Evolutionary conservation across 2,888 invertebrate genomes (phyloP), one percentile per base, ranked within the genome.

Genomic region (Pilophorus perplexus): DNA sequence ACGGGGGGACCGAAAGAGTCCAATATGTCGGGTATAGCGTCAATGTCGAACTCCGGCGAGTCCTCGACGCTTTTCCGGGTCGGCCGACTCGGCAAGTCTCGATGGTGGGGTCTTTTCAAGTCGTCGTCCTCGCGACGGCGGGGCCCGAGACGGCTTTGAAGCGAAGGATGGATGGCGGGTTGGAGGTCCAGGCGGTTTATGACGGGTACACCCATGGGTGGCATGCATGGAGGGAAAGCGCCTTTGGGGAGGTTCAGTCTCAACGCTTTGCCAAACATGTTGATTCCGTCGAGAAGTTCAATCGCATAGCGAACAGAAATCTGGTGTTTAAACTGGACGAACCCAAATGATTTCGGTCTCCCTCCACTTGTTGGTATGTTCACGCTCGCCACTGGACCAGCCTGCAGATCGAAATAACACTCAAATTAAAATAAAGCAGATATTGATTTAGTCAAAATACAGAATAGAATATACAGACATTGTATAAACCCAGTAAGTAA

Each of bases 301-400:
- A 89, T 75, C 1, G 89, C 89, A 75, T 90, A 93, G 0, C 84
- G 83, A 0, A 92, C 87, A 0, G 91, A 89, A 60, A 83, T 81
- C 71, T 81, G 79, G 75, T 93, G 90, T 73, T 85, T 84, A 74
- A 85, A 92, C 1, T 86, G 87, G 27, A 93, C 79, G 74, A 93
- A 93, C 1, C 85, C 92, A 77, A 84, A 93, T 69, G 79, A 81
- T 71, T 85, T 84, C 71, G 82, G 84, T 8, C 84, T 82, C n/a
- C 86, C 86, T n/a, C n/a, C n/a, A n/a, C n/a, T n/a, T n/a, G n/a
- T n/a, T 71, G 91, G 87, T 73, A 93, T 89, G 69, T 80, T 80
- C 1, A 90, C 88, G 74, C 81, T 84, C 74, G 90, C 86, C 60
- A 93, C 75, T 0, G 93, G 93, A 2, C 91, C 93, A 68, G 85